Percentiles rank a stretch among this genome's conserved stretches.
Conservation (phyloP, 2,888 invertebrate genomes). For the Oligia strigilis region DNA sequence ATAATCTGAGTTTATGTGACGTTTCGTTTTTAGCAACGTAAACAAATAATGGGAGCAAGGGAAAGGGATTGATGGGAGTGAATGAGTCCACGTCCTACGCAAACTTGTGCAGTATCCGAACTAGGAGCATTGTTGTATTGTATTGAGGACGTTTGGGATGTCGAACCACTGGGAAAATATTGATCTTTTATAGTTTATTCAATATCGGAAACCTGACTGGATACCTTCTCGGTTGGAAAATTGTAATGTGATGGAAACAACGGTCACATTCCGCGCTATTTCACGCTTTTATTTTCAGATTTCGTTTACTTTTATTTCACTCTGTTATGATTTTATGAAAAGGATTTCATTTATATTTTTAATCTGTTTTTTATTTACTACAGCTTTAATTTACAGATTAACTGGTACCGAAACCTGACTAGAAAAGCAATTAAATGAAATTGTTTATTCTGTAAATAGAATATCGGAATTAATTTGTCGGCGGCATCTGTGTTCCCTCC, state of each 20-base stretch:
- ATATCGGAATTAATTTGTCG: neutral
- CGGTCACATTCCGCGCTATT: constrained; percentile 37
- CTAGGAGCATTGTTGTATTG: constrained; percentile 78
- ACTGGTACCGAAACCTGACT: neutral
- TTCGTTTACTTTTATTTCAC: constrained; percentile 3
- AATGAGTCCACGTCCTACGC: constrained; percentile 86
- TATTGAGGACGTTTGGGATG: constrained; percentile 76
- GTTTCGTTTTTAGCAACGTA: constrained; percentile 74
- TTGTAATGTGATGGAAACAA: constrained; percentile 58
- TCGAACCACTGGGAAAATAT: constrained; percentile 75
- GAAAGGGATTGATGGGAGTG: constrained; percentile 85
- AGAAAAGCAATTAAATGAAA: neutral
- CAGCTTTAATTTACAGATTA: neutral
- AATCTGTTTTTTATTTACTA: neutral
- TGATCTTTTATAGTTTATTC: constrained; percentile 77
- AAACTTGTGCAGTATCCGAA: constrained; percentile 83
- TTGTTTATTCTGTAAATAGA: neutral
- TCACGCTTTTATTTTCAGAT: constrained; percentile 33
- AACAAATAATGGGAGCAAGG: constrained; percentile 86
- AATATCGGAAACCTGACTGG: constrained; percentile 69
- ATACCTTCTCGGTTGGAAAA: constrained; percentile 63
- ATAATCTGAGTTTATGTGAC: constrained; percentile 69
- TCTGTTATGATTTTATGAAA: neutral
- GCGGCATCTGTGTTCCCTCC: too few relatives aligned
- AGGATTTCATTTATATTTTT: neutral